A percentile compares a stretch with the other conserved stretches of the same genome.
phyloP scores from a whole-genome alignment of 2,888 invertebrate species.

The Thymelicus sylvestris region DNA sequence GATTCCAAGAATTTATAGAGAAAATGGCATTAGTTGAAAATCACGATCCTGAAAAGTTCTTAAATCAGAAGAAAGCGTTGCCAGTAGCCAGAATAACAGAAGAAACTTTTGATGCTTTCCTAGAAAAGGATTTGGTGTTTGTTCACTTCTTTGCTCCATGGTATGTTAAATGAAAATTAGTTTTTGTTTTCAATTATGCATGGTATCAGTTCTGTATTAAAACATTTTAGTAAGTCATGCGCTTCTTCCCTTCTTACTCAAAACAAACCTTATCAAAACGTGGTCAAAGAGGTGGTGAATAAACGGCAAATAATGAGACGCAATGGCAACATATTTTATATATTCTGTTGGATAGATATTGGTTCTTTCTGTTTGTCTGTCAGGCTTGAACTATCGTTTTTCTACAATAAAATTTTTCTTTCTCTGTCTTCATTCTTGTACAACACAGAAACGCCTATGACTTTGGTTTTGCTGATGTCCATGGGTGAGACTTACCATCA shows the following conservation, averaged over 20 bases:
- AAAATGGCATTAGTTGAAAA: slow-evolving; percentile 86
- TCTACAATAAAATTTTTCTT: too few relatives aligned
- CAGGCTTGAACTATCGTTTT: too few relatives aligned
- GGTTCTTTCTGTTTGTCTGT: too few relatives aligned
- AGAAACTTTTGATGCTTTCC: slow-evolving; percentile 88
- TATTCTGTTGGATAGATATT: too few relatives aligned
- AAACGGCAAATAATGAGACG: too few relatives aligned
- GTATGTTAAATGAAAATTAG: slow-evolving; percentile 64
- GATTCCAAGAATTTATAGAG: slow-evolving; percentile 88
- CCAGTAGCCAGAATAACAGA: slow-evolving; percentile 87
- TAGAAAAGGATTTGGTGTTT: slow-evolving; percentile 90
- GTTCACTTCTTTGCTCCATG: slow-evolving; percentile 96
- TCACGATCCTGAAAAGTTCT: slow-evolving; percentile 76
- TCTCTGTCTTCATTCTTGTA: too few relatives aligned
- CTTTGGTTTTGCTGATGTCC: not conserved
- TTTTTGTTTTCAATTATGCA: not conserved
- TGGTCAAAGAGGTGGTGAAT: too few relatives aligned
- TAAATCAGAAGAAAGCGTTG: slow-evolving; percentile 75
- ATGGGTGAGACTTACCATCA: too few relatives aligned
- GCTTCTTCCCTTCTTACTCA: too few relatives aligned
- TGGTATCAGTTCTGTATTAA: not conserved
- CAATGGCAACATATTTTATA: too few relatives aligned
- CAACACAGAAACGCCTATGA: not conserved
- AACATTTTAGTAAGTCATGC: too few relatives aligned
- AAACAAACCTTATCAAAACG: too few relatives aligned